phyloP scores from a whole-genome alignment of 1,140 invertebrate species.

The Meloidogyne hapla region DNA sequence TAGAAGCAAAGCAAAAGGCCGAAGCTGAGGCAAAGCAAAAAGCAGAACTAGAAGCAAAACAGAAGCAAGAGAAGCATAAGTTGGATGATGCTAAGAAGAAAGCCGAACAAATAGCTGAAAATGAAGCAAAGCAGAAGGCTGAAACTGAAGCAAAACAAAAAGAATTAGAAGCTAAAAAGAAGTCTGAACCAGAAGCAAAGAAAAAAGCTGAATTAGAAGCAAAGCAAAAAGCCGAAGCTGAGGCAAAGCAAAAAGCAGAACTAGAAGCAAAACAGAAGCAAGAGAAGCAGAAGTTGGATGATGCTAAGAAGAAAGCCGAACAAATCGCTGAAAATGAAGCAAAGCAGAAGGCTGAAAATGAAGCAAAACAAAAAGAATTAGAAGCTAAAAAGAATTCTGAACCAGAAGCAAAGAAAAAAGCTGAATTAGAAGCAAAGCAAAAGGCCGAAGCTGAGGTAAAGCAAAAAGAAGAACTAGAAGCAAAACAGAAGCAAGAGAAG shows the following conservation, averaged over 20 bases:
- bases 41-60: background rate
- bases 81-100: background rate
- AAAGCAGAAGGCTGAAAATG: constrained; percentile 6
- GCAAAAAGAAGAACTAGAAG: background rate
- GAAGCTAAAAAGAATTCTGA: background rate
- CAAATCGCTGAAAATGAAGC: background rate
- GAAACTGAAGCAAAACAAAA: background rate
- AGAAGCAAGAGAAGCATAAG: background rate
- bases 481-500: background rate
- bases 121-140: background rate
- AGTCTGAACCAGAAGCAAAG: background rate
- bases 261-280: background rate
- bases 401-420: background rate
- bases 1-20: background rate
- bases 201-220: background rate
- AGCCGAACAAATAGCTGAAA: too few relatives aligned
- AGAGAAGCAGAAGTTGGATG: background rate
- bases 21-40: background rate
- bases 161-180: background rate
- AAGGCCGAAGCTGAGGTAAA: background rate
- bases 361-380: background rate
- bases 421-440: background rate
- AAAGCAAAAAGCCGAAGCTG: background rate
- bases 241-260: background rate
- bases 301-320: background rate